phyloP scores from a whole-genome alignment of 2,888 invertebrate genomes.

The Nymphalis urticae region DNA sequence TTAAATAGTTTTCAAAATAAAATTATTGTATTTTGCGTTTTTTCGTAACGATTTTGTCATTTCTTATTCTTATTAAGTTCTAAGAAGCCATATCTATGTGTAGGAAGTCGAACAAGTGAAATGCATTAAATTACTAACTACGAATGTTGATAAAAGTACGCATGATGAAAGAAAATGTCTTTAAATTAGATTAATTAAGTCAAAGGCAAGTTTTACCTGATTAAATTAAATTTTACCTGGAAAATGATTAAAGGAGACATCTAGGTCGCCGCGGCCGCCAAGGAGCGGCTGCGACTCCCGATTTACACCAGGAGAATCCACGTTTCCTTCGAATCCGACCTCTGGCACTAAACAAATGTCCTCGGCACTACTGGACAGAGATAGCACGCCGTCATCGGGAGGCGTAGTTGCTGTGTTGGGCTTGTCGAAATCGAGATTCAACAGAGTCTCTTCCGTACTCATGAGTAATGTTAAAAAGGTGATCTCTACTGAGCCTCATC shows the following conservation, averaged over 20 bases:
- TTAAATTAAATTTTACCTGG: constrained; percentile 82
- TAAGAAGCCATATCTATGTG: constrained; percentile 53
- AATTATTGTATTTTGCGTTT: constrained; percentile 41
- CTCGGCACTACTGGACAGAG: constrained; percentile 82
- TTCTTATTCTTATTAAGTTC: constrained; percentile 5
- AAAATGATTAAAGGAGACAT: constrained; percentile 92
- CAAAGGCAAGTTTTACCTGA: constrained; percentile 10
- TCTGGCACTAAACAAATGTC: constrained; percentile 91
- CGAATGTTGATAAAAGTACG: constrained; percentile 32
- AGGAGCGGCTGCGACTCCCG: constrained; percentile 97
- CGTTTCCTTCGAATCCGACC: constrained; percentile 90
- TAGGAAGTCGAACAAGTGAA: constrained; percentile 54
- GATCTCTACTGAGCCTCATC: constrained; percentile 77
- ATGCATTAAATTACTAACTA: constrained; percentile 5
- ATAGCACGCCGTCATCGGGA: constrained; percentile 82
- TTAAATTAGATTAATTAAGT: constrained; percentile 13
- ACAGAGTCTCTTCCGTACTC: constrained; percentile 84
- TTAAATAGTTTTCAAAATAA: constrained; percentile 52
- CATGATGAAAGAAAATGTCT: constrained; percentile 7
- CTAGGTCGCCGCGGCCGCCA: constrained; percentile 88
- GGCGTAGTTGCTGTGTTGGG: constrained; percentile 66
- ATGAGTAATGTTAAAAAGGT: constrained; percentile 78
- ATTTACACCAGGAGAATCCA: constrained; percentile 91
- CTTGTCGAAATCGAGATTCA: constrained; percentile 84
- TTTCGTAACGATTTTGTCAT: constrained; percentile 24